Evolutionary conservation across 2,797 vertebrate species (phyloP), one percentile per base, ranked within the genome.

Genomic region (Megalops cyprinoides): DNA sequence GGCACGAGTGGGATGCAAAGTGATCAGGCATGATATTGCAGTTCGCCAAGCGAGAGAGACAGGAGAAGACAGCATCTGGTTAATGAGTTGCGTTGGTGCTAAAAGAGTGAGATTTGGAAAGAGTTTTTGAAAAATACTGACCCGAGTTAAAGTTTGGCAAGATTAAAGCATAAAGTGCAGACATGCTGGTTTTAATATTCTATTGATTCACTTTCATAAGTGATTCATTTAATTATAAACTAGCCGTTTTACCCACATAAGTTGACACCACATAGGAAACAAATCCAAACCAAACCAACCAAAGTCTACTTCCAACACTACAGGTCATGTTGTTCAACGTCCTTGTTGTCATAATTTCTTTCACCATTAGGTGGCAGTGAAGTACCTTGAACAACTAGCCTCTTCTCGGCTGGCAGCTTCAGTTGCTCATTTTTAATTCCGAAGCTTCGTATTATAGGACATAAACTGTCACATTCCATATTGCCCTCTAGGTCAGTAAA

Each of bases 301-400:
- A 62, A 8, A 0, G 3, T 28, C 8, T 62, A 0, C 31, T 14
- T 1, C 20, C 1, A 18, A 23, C 1, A 55, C 14, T 20, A 3
- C 1, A 37, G 18, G 28, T 34, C 2, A 58, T 58, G 60, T 65
- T 65, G 28, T n/a, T n/a, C n/a, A n/a, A 14, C 28, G 37, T 37
- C 31, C 60, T 65, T 34, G n/a, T 8, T 15, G 37, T 1, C 65
- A 42, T 42, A 25, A 78, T 67, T 37, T 8, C 20, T 18, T 3
- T 23, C 9, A 82, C 86, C 93, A 92, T 86, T 80, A 88, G 94
- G 81, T 84, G 88, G 88, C 89, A 91, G 88, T 80, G 25, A 75
- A 73, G 0, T 7, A 39, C 79, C 44, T 74, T 65, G 28, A 10
- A 25, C 14, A 20, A 58, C 62, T 25, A 12, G 69, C 37, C 20